Evolutionary conservation across 2,113 vertebrate species (phyloP), one percentile per base, ranked within the genome.

Genomic region (Equus quagga): DNA sequence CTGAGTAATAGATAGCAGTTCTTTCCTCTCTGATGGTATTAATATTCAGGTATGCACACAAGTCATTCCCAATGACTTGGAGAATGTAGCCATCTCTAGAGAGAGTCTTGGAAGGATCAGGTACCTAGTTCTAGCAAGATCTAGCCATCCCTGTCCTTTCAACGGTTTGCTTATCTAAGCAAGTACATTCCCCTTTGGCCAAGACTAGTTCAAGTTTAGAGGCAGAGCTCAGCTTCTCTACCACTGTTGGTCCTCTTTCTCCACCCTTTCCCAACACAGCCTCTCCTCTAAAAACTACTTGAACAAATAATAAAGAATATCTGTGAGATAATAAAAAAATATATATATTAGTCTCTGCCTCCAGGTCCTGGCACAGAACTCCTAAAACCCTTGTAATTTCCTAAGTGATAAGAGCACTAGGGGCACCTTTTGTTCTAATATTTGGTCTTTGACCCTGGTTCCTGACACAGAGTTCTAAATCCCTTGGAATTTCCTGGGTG

Each of bases 231-330:
- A 65, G 76, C 31, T 65, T 82, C 60, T 70, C 44, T 70, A 28
- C 18, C 6, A 65, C 14, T 24, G 5, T 44, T 51, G 26, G 28
- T 73, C 23, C 36, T 83, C 72, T 93, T 93, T 80, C 33, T 62
- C 65, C 19, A 28, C 2, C 11, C 10, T 78, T 46, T 41, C 31
- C 15, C 28, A 31, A 54, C 51, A 54, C 51, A 82, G 24, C 49
- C 86, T 44, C 46, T 70, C 54, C 46, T 67, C 92, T 64, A 92
- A 75, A 58, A 73, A 54, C 23, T 75, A 81, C 69, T 81, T 60
- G 56, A 81, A 86, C 49, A 93, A 73, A 91, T 83, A 60, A 70
- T 69, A 85, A 89, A 69, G 80, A 93, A 41, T 54, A 85, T 62
- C 17, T 83, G 11, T 51, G 23, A 92, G 79, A 60, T 73, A 72